A percentile compares a stretch with the other conserved stretches of the same genome.
These are phyloP conservation scores for Propithecus coquereli DNA, from an alignment of 2,113 vertebrate genomes.

Conservation along the genomic window DNA sequence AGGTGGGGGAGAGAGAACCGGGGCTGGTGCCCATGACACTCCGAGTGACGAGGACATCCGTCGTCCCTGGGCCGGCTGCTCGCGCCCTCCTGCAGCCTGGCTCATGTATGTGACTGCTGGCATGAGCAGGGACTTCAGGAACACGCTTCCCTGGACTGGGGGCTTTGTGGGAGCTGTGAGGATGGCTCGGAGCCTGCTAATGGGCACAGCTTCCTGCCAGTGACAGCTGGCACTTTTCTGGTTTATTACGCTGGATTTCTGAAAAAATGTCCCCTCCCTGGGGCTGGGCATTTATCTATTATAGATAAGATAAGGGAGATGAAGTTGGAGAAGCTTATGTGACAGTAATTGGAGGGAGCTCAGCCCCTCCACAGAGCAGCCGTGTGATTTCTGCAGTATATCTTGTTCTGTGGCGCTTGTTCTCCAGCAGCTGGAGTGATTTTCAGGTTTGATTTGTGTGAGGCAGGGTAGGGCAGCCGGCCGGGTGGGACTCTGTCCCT, in stretches of 20 bases:
- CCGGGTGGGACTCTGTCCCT: not conserved
- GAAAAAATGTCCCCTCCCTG: slow-evolving; percentile 2
- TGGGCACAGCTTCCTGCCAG: slow-evolving; percentile 43
- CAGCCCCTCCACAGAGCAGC: not conserved
- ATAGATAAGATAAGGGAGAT: slow-evolving; percentile 53
- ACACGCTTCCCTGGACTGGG: not conserved
- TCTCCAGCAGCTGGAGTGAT: slow-evolving; percentile 40
- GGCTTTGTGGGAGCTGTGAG: not conserved
- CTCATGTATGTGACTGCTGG: accelerated
- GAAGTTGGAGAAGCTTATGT: slow-evolving; percentile 51
- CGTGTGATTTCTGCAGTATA: not conserved
- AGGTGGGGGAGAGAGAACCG: not conserved
- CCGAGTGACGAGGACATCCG: not conserved
- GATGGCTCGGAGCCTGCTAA: slow-evolving; percentile 27
- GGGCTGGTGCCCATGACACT: not conserved
- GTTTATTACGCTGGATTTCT: slow-evolving; percentile 51
- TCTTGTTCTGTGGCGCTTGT: slow-evolving; percentile 38
- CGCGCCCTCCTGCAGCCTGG: not conserved
- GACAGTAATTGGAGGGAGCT: slow-evolving; percentile 64
- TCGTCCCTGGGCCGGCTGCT: not conserved
- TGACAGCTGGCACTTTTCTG: slow-evolving; percentile 73
- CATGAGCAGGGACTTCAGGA: not conserved
- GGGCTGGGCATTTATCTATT: slow-evolving; percentile 58
- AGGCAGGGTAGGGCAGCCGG: not conserved
- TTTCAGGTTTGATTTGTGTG: slow-evolving; percentile 49